Evolutionary conservation across 2,888 invertebrate species (phyloP).

Genomic region (Loripinus fragilis): DNA sequence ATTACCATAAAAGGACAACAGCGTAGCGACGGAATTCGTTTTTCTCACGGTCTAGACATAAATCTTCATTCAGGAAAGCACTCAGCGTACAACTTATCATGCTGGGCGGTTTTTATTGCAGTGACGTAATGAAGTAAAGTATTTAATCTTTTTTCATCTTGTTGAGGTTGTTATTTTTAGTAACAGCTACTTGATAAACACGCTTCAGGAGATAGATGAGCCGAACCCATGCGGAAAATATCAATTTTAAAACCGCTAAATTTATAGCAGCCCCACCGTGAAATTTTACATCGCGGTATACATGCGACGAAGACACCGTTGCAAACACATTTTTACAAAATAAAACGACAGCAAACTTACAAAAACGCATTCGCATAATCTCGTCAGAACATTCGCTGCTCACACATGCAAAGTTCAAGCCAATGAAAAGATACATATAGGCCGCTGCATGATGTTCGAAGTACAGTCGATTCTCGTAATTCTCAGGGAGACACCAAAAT

Average conservation of each 20-base stretch:
- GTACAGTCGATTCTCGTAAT: too few species aligned
- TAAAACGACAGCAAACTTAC: too few species aligned
- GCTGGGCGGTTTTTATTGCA: neutral
- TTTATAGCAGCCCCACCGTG: too few species aligned
- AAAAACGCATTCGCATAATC: too few species aligned
- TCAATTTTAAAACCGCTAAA: neutral
- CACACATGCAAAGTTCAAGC: too few species aligned
- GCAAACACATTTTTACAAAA: too few species aligned
- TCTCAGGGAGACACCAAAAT: too few species aligned
- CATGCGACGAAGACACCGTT: too few species aligned
- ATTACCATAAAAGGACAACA: constrained; percentile 34
- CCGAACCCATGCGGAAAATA: neutral
- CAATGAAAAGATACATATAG: too few species aligned
- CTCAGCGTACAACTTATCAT: neutral
- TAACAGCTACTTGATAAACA: neutral
- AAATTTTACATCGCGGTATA: too few species aligned
- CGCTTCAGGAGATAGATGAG: neutral
- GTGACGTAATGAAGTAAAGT: constrained; percentile 1
- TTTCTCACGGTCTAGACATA: constrained; percentile 6
- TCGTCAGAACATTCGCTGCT: too few species aligned
- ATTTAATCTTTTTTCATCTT: constrained; percentile 10
- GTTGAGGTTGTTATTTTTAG: neutral
- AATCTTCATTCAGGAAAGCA: constrained; percentile 1
- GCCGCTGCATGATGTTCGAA: too few species aligned
- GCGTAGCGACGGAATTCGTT: neutral